These are phyloP conservation scores for Cydia fagiglandana DNA, from an alignment of 1,140 invertebrate genomes.

Conservation along the genomic window DNA sequence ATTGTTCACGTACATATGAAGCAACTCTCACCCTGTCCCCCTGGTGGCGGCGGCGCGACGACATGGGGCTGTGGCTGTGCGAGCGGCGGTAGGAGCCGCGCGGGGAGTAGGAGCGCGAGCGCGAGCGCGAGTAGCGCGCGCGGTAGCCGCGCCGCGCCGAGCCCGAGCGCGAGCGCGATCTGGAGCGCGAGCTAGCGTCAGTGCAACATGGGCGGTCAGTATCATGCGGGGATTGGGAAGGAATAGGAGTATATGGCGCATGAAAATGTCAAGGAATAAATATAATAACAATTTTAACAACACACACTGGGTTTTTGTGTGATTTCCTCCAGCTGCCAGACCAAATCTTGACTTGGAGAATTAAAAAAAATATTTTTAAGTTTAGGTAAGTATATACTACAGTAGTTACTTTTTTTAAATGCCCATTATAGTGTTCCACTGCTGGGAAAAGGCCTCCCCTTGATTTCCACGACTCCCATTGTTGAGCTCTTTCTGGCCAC, in stretches of 20 bases:
- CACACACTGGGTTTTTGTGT: too few relatives aligned
- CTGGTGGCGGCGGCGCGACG: conserved; percentile 68
- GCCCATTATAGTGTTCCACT: too few relatives aligned
- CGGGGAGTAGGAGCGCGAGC: conserved; percentile 73
- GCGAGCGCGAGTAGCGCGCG: conserved; percentile 66
- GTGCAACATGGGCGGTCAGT: neutral
- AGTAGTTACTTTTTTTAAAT: too few relatives aligned
- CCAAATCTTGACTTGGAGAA: too few relatives aligned
- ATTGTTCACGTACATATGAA: conserved; percentile 32
- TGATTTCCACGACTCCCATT: too few relatives aligned
- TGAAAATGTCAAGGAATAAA: neutral
- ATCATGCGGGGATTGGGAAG: neutral
- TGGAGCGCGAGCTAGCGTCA: conserved; percentile 30
- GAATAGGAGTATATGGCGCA: neutral
- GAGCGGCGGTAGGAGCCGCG: conserved; percentile 70
- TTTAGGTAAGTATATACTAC: too few relatives aligned
- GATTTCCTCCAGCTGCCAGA: too few relatives aligned
- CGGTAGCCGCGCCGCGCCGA: conserved; percentile 64
- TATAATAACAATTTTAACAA: too few relatives aligned
- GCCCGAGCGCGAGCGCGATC: conserved; percentile 67
- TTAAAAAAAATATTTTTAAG: too few relatives aligned
- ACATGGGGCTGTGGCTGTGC: conserved; percentile 77
- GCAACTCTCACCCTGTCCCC: conserved; percentile 71
- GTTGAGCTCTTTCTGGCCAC: too few relatives aligned
- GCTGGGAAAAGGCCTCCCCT: too few relatives aligned